Percentiles rank a stretch among this genome's conserved stretches.
phyloP scores from a whole-genome alignment of 2,888 invertebrate genomes.

The Plebejus argus region DNA sequence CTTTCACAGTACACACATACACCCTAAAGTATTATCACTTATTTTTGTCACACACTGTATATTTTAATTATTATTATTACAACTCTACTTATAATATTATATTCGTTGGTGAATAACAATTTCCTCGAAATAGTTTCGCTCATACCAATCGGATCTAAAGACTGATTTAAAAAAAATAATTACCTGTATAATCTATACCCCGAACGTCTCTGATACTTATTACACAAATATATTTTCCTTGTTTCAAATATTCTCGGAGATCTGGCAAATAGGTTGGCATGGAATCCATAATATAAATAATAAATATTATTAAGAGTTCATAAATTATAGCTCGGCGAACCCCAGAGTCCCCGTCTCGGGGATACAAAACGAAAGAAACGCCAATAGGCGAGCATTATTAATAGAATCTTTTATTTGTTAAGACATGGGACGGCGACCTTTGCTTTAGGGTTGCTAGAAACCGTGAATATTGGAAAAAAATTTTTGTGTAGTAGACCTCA shows the following conservation, averaged over 20 bases:
- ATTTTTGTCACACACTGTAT: no score
- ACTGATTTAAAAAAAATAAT: not conserved
- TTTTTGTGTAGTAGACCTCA: not conserved
- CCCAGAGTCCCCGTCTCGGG: slow-evolving; percentile 40
- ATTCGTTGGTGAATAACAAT: not conserved
- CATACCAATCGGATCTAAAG: not conserved
- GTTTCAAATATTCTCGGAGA: slow-evolving; percentile 36
- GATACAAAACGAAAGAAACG: slow-evolving; percentile 39
- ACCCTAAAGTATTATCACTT: no score
- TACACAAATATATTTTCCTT: slow-evolving; percentile 3
- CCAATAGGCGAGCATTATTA: slow-evolving; percentile 46
- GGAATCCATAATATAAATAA: slow-evolving; percentile 46
- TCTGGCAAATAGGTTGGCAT: slow-evolving; percentile 35
- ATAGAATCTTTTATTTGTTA: slow-evolving; percentile 45
- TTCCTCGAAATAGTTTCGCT: not conserved
- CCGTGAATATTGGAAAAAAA: not conserved
- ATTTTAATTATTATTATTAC: no score
- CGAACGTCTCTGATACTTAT: not conserved
- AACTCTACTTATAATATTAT: no score
- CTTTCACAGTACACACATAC: no score
- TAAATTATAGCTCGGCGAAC: slow-evolving; percentile 46
- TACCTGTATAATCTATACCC: not conserved
- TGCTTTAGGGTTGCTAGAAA: slow-evolving; percentile 37
- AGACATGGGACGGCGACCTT: slow-evolving; percentile 40
- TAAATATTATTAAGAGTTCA: slow-evolving; percentile 47